Conservation (phyloP, 2,797 vertebrate species). For the Acipenser transmontanus region DNA sequence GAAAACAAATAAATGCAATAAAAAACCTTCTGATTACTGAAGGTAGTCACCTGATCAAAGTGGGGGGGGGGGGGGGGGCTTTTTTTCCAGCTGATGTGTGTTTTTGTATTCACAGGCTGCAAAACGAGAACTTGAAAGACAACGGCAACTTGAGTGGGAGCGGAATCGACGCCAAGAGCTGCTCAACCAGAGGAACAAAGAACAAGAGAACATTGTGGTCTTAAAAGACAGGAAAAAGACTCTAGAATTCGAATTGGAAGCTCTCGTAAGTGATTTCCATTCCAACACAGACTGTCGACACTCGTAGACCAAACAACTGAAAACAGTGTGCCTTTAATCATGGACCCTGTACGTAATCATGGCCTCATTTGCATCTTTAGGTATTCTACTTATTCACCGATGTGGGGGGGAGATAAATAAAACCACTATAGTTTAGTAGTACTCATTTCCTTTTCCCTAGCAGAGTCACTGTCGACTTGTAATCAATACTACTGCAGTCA, state of each 20-base stretch:
- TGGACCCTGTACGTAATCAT: too few species aligned
- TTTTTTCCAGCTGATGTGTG: background rate
- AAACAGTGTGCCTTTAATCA: background rate
- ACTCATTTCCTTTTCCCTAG: too few species aligned
- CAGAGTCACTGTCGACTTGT: too few species aligned
- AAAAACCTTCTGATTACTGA: too few species aligned
- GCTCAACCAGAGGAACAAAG: slow-evolving; percentile 85
- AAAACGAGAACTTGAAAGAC: slow-evolving; percentile 88
- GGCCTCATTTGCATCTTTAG: too few species aligned
- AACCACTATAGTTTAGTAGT: too few species aligned
- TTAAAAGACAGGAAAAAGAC: slow-evolving; percentile 95
- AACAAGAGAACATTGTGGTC: slow-evolving; percentile 91
- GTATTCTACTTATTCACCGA: too few species aligned
- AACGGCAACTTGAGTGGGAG: slow-evolving; percentile 80
- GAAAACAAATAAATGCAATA: too few species aligned
- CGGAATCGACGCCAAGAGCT: slow-evolving; percentile 86
- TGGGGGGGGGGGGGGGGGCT: background rate
- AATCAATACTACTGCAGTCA: too few species aligned
- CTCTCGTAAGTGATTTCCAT: slow-evolving; percentile 64
- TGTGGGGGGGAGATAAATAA: too few species aligned
- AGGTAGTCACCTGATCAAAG: too few species aligned
- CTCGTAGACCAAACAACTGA: background rate
- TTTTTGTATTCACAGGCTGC: slow-evolving; percentile 63
- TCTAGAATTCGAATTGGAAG: slow-evolving; percentile 91
- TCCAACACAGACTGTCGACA: background rate